Conservation (phyloP, 2,888 invertebrate species). For the Epirrhoe tristata region DNA sequence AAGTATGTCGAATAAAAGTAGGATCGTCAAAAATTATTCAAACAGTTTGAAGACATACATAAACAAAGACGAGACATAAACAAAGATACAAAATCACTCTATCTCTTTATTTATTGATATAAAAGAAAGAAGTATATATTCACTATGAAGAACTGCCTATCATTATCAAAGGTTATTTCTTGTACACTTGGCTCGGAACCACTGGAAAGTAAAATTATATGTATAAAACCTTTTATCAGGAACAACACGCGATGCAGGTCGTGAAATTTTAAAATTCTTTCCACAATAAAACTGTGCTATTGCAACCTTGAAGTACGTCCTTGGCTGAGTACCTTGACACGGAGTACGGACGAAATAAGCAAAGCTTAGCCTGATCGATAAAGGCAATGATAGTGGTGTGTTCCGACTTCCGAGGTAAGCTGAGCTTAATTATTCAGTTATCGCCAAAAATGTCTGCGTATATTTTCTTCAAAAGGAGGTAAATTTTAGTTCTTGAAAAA, state of each 20-base stretch:
- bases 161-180: background rate
- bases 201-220: background rate
- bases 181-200: background rate
- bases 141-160: no score
- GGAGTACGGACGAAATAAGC: constrained; percentile 31
- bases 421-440: background rate
- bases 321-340: constrained; percentile 37
- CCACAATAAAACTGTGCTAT: constrained; percentile 5
- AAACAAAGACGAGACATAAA: no score
- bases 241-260: constrained; percentile 23
- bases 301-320: constrained; percentile 36
- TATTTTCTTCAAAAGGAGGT: no score
- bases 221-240: constrained; percentile 13
- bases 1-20: no score
- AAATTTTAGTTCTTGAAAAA: background rate
- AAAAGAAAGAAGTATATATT: background rate
- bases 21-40: no score
- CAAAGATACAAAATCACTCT: no score
- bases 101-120: background rate
- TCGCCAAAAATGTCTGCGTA: background rate
- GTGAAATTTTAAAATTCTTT: constrained; percentile 22
- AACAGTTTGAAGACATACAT: no score
- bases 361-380: constrained; percentile 21
- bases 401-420: background rate
- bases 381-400: background rate